phyloP scores from a whole-genome alignment of 2,888 invertebrate species.

The Cosmia pyralina region DNA sequence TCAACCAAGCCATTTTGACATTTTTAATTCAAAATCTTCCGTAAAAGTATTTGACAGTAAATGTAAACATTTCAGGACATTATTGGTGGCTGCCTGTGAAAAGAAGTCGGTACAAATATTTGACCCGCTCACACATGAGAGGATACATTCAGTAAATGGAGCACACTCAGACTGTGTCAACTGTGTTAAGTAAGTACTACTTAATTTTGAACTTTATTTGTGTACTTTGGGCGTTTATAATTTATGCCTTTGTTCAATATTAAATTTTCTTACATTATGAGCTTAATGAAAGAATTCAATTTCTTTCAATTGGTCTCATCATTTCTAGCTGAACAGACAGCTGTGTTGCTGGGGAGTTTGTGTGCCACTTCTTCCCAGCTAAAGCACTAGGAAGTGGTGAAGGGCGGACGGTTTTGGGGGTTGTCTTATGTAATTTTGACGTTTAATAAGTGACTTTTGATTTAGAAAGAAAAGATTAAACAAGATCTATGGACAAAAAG shows the following conservation, averaged over 20 bases:
- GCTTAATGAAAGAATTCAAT: too few relatives aligned
- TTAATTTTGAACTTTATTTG: neutral
- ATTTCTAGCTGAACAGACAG: too few relatives aligned
- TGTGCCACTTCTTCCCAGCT: too few relatives aligned
- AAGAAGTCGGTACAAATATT: conserved; percentile 96
- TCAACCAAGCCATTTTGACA: neutral
- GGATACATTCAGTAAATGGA: conserved; percentile 93
- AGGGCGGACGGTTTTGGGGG: too few relatives aligned
- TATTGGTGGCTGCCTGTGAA: conserved; percentile 97
- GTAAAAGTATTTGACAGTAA: neutral
- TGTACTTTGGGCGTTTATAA: neutral
- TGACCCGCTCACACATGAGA: conserved; percentile 95
- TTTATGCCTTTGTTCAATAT: too few relatives aligned
- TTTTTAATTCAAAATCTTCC: neutral
- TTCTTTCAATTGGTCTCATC: too few relatives aligned
- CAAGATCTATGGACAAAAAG: neutral
- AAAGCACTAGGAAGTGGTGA: too few relatives aligned
- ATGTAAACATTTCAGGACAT: conserved; percentile 88
- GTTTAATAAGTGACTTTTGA: neutral
- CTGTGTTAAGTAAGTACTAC: conserved; percentile 94
- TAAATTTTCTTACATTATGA: too few relatives aligned
- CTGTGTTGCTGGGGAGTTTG: too few relatives aligned
- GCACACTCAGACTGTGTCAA: conserved; percentile 98
- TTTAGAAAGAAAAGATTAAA: neutral
- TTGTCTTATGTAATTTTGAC: neutral